Base-by-base conservation (phyloP, 2,113 vertebrate genomes). In the Cygnus buccinator region DNA sequence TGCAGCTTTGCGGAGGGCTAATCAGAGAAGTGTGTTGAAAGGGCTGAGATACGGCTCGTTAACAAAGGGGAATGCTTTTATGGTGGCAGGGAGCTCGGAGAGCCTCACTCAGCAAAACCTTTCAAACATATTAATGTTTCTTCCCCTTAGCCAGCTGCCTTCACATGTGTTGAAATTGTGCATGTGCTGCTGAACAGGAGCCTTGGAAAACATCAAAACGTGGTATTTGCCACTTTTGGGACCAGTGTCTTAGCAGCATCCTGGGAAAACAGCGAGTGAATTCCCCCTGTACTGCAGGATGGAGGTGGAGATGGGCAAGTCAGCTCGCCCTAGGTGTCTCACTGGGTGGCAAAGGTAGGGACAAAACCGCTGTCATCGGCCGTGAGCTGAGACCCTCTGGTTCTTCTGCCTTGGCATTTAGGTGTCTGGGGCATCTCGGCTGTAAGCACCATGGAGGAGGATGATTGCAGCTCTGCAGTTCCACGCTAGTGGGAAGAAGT, bases 401-500 rank as follows among this genome's bases (percentile, higher is more conserved):
- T 21, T 89, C 48, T n/a, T 83, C 31, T 31, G 44, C 33, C n/a
- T 16, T 50, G 37, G 62, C 44, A 58, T 83, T 44, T 70, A 68
- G 73, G 39, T 41, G 29, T 52, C 19, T 5, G 4, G 43, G 76
- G 31, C 48, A 43, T 33, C 50, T 74, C 57, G 41, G 65, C 31
- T 83, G 20, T 83, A 67, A 52, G 33, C 23, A 37, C 0, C 0
- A 2, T 1, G 28, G 43, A n/a, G 71, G 59, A 52, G 86, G 72
- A 17, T 33, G 37, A 35, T 28, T 52, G 37, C 33, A 66, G 22
- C 26, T 52, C 25, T 74, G 82, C 55, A 55, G 37, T 52, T 37
- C 26, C 0, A 0, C 0, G 2, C 46, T 31, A 0, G 0, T 26
- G 68, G 9, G 19, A 37, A 37, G 52, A 63, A 66, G 10, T 4